A percentile compares a stretch with the other conserved stretches of the same genome.
phyloP scores from a whole-genome alignment of 92 coral and sea anemone species.

The Epizoanthus scotinus region DNA sequence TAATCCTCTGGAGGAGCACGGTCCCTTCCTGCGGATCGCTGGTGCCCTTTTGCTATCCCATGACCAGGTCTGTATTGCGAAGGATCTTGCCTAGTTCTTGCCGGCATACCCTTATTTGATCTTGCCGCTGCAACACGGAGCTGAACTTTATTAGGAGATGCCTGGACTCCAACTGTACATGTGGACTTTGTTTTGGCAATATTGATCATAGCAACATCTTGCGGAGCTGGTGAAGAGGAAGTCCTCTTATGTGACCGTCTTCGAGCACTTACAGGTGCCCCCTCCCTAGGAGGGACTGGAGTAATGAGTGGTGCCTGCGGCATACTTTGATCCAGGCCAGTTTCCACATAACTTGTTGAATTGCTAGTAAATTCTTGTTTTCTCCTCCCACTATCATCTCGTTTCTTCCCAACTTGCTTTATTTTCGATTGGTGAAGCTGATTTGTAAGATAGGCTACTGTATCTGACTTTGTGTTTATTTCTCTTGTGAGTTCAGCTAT shows the following conservation, averaged over 20 bases:
- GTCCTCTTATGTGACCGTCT: slow-evolving; percentile 76
- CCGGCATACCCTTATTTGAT: slow-evolving; percentile 80
- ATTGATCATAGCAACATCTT: slow-evolving; percentile 55
- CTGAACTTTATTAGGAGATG: slow-evolving; percentile 86
- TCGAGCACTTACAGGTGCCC: slow-evolving; percentile 56
- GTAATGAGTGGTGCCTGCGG: slow-evolving; percentile 46
- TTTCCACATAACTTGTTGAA: background rate
- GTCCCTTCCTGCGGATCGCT: slow-evolving; percentile 63
- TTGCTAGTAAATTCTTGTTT: slow-evolving; percentile 43
- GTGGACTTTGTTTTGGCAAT: slow-evolving; percentile 60
- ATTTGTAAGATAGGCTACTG: slow-evolving; percentile 89
- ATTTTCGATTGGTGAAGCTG: slow-evolving; percentile 88
- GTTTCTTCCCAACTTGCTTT: slow-evolving; percentile 62
- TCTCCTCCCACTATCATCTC: slow-evolving; percentile 25
- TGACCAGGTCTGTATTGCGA: slow-evolving; percentile 81
- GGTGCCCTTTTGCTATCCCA: slow-evolving; percentile 65
- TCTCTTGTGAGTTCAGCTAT: slow-evolving; percentile 71
- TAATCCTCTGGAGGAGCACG: slow-evolving; percentile 83
- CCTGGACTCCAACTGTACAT: slow-evolving; percentile 83
- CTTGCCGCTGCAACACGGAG: slow-evolving; percentile 82
- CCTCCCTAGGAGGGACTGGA: slow-evolving; percentile 87
- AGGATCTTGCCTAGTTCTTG: slow-evolving; percentile 66
- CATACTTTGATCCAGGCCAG: slow-evolving; percentile 12
- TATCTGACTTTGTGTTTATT: slow-evolving; percentile 91
- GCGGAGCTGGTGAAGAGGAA: slow-evolving; percentile 71